Percentiles rank a stretch among this genome's conserved stretches.
Evolutionary conservation across 2,113 vertebrate species (phyloP).

Genomic region (Parus major): DNA sequence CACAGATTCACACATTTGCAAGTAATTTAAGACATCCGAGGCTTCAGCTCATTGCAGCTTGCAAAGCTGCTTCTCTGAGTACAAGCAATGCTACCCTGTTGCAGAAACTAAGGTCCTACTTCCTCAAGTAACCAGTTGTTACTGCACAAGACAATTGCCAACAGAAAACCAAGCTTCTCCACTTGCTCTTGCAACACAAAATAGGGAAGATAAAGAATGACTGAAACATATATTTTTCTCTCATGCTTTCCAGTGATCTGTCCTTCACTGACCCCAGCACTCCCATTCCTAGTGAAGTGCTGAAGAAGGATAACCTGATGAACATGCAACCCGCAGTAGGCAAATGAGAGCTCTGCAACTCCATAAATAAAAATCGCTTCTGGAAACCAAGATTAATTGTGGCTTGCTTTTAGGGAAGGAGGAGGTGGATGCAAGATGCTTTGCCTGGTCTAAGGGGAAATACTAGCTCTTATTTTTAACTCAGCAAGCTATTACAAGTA

Average conservation of each 20-base stretch:
- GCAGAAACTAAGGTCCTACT: fast-evolving
- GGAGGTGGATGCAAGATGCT: not conserved
- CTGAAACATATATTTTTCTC: not conserved
- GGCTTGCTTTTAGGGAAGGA: not conserved
- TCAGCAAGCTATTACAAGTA: not conserved
- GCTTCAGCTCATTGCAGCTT: not conserved
- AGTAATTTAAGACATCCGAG: not conserved
- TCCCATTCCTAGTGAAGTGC: not conserved
- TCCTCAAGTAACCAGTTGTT: not conserved
- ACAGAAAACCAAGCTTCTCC: not conserved
- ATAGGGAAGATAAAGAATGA: not conserved
- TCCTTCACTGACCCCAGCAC: not conserved
- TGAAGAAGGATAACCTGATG: not conserved
- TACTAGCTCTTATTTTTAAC: not conserved
- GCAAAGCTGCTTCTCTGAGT: not conserved
- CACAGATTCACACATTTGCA: not conserved
- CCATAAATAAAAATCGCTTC: not conserved
- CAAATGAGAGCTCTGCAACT: not conserved
- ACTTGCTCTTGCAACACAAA: not conserved
- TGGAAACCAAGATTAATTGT: not conserved
- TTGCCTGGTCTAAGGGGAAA: not conserved
- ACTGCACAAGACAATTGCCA: fast-evolving
- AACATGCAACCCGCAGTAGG: not conserved
- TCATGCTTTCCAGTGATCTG: not conserved
- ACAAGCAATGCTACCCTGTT: not conserved